A percentile compares a stretch with the other conserved stretches of the same genome.
Evolutionary conservation across 2,113 vertebrate genomes (phyloP).

Genomic region (Heterocephalus glaber): DNA sequence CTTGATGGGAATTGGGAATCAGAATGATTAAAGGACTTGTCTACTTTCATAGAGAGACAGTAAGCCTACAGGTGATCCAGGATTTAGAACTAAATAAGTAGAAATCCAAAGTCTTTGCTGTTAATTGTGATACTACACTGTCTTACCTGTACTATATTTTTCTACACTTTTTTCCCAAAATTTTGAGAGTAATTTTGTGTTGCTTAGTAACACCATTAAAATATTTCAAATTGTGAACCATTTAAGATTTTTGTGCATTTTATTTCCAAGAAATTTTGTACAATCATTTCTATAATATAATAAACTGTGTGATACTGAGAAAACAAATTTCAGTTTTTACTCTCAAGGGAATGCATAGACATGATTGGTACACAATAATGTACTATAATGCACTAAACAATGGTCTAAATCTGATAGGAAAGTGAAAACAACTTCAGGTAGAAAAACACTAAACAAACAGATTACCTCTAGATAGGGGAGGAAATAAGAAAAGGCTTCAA

Average conservation of each 20-base stretch:
- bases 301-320: not conserved
- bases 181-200: not conserved
- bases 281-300: slow-evolving; percentile 27
- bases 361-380: not conserved
- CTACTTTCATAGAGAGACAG: not conserved
- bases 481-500: not conserved
- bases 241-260: not conserved
- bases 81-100: not conserved
- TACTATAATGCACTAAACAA: not conserved
- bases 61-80: not conserved
- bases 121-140: not conserved
- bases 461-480: not conserved
- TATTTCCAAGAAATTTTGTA: not conserved
- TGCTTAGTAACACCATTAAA: not conserved
- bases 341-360: not conserved
- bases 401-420: not conserved
- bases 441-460: slow-evolving; percentile 21
- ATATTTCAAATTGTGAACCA: slow-evolving; percentile 13
- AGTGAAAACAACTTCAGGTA: not conserved
- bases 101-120: slow-evolving; percentile 21
- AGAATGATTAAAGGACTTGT: not conserved
- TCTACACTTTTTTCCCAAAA: not conserved
- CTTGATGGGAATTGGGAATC: not conserved
- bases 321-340: not conserved
- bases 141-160: not conserved